Base-by-base conservation (phyloP, 2,888 invertebrate species). In the Phortica magna region DNA sequence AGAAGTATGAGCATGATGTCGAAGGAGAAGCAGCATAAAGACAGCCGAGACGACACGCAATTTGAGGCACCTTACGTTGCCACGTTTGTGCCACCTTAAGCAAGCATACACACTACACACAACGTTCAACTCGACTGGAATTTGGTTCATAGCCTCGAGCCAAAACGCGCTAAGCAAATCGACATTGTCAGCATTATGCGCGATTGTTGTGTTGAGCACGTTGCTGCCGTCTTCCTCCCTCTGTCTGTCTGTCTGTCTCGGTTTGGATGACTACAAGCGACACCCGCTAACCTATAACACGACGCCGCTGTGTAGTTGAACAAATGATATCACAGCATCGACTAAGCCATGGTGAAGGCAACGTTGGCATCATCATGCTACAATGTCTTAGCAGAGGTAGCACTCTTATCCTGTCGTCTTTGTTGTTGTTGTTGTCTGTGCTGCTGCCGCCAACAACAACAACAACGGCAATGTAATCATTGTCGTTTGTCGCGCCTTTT, bases 401-500 rank as follows among this genome's bases (percentile, higher is more conserved):
- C 31, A 48, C 2, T 0, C 48, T 48, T 14, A 48, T 48, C 43
- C 10, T 43, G 6, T 6, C 43, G 10, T 48, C 48, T 12, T 48
- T 48, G 48, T 2, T 48, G 48, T 48, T 14, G 48, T 48, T 14
- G 48, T 12, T 48, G 3, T 48, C 7, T 10, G 43, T 43, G 43
- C 10, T 9, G 9, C 7, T 48, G 31, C 3, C 48, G 48, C 5
- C 48, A 12, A 0, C 14, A 12, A 3, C 3, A 2, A 48, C 48
- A 48, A 48, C 48, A 48, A 48, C 48, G 70, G 53, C 70, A 71
- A 71, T 71, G 80, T 86, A 85, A 85, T 88, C 87, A 88, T 86
- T 83, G 88, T 87, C 88, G 88, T 85, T 85, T 85, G 87, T 86
- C 88, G 85, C 85, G 43, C 53, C 42, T 64, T 42, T 71, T 31